Evolutionary conservation across 2,888 invertebrate genomes (phyloP), one percentile per base, ranked within the genome.

Genomic region (Dorcus parallelipipedus): DNA sequence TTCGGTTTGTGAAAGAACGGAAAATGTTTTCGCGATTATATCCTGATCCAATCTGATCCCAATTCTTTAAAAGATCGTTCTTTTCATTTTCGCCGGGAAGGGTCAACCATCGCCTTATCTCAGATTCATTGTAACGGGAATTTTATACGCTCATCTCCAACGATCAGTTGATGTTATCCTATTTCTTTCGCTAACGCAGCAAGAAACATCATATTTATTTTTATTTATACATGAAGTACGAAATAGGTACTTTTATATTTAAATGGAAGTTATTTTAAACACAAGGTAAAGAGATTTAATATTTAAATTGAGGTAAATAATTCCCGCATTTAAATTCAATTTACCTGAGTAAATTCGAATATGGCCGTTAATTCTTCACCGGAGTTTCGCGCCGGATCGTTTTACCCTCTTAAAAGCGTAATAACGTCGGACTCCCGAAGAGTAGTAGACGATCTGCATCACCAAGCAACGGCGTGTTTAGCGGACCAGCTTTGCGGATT

Each of bases 371-470:
- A 45, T 20, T 45, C 45, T 45, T 45, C 45, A 23, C 23, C 17
- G 20, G 38, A 39, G 55, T 49, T 40, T 23, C 20, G 9, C 26
- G 38, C 41, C 40, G 49, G 14, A 38, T 49, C 49, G 49, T 69
- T 69, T 71, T 70, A 73, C 72, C 74, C 73, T 65, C 72, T 74
- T 71, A 72, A 72, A 71, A 70, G 72, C 72, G 71, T 73, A 73
- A 73, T 74, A 73, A 73, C 71, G 66, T 71, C 69, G 62, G 56
- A 55, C 51, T 62, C 54, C 58, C 61, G 64, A 61, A 62, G 57
- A 55, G 47, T 57, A 56, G 59, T 52, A 57, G 56, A 56, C 59
- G 63, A 45, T 53, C 42, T 53, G 61, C 66, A 65, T 65, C 65
- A 54, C 65, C 61, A 64, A 64, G 65, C 65, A 65, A 67, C 65